Evolutionary conservation across 92 coral and sea anemone genomes (phyloP), one percentile per base, ranked within the genome.

Genomic region (Siderastrea radians): DNA sequence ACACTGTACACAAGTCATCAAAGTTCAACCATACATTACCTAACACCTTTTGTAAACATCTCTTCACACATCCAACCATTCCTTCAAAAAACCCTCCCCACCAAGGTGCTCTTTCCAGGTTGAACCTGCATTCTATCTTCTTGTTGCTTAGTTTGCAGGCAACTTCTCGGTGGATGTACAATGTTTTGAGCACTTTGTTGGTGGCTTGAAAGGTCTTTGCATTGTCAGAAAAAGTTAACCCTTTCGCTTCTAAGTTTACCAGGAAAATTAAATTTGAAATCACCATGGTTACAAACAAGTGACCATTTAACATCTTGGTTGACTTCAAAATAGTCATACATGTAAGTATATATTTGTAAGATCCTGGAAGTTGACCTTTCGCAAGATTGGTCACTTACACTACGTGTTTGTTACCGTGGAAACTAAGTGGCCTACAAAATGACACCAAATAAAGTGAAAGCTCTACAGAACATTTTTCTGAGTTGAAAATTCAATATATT

Each of bases 381-480:
- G 69, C 69, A 43, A 44, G 78, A 13, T 68, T 55, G 51, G 38
- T 45, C 9, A 3, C 47, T 53, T 5, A 7, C 17, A 6, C 2
- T 74, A 82, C 11, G 63, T 54, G 47, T 45, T 14, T 82, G 86
- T 82, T 68, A 82, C 79, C 86, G 69, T 68, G 79, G 86, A 53
- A 57, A 82, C 86, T 74, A 49, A 26, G 58, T 10, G 48, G 50
- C 86, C 86, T 82, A 1, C 2, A 72, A 83, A 73, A 85, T 66
- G 70, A 71, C 13, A 86, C 72, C 74, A 45, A 49, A 2, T 69
- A 43, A 67, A 19, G 72, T 47, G 78, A 69, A 78, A 77, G 51
- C 64, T 77, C 84, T 0, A 86, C 78, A 78, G 77, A 54, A 26
- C 67, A 68, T 86, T 74, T 46, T 43, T 26, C n/a, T 19, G 16